Evolutionary conservation across 2,113 vertebrate genomes (phyloP).

Genomic region (Propithecus coquereli): DNA sequence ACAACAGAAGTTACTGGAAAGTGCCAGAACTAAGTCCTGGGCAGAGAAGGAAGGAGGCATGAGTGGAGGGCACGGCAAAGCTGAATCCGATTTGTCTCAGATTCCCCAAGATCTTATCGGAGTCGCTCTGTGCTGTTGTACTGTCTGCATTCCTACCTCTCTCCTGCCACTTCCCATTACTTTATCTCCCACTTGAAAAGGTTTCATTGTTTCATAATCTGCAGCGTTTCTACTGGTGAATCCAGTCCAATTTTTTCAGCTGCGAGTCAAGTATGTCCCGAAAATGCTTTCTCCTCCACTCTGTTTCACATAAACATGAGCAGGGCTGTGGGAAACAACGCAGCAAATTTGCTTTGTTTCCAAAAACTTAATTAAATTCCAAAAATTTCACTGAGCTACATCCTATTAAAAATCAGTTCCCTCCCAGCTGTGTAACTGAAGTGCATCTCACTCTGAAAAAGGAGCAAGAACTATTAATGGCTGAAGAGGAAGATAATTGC

Average conservation of each 20-base stretch:
- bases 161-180: slow-evolving; percentile 48
- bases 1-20: slow-evolving; percentile 16
- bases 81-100: slow-evolving; percentile 44
- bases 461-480: background rate
- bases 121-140: background rate
- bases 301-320: background rate
- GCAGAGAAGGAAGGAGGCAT: background rate
- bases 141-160: slow-evolving; percentile 55
- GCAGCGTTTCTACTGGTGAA: slow-evolving; percentile 48
- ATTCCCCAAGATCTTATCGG: slow-evolving; percentile 58
- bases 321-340: background rate
- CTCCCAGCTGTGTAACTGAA: background rate
- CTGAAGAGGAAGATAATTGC: background rate
- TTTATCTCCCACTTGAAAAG: slow-evolving; percentile 64
- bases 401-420: background rate
- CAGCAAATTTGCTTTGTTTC: background rate
- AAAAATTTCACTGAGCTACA: background rate
- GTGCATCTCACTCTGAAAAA: background rate
- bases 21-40: background rate
- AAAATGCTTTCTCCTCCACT: background rate
- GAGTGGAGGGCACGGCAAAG: background rate
- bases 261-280: background rate
- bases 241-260: slow-evolving; percentile 19
- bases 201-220: slow-evolving; percentile 59
- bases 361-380: background rate